phyloP scores from a whole-genome alignment of 1,140 invertebrate genomes.

The Solenopsis fugax region DNA sequence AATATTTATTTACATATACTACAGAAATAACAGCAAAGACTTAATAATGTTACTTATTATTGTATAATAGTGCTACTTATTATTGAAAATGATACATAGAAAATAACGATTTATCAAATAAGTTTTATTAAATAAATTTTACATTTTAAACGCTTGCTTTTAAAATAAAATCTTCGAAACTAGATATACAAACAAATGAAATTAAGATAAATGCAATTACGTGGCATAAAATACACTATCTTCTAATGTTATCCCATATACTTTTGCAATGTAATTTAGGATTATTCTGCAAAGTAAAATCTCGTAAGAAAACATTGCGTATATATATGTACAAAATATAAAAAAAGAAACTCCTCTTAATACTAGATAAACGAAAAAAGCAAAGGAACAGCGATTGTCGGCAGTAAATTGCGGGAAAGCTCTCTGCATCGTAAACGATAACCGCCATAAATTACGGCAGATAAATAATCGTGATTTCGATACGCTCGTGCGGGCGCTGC shows the following conservation, averaged over 20 bases:
- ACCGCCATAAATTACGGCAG: slow-evolving; percentile 52
- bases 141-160: not conserved
- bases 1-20: not conserved
- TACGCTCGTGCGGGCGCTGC: slow-evolving; percentile 33
- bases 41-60: slow-evolving; percentile 1
- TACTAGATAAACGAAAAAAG: slow-evolving; percentile 14
- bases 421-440: slow-evolving; percentile 45
- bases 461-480: slow-evolving; percentile 61
- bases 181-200: not conserved
- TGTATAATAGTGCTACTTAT: too few relatives aligned
- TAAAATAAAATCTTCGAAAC: slow-evolving; percentile 28
- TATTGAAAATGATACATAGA: not conserved
- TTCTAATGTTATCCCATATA: not conserved
- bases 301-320: not conserved
- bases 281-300: slow-evolving; percentile 18
- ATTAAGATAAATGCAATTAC: slow-evolving; percentile 39
- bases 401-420: slow-evolving; percentile 26
- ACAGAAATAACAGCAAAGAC: not conserved
- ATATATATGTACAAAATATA: not conserved
- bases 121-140: not conserved
- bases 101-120: not conserved
- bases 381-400: slow-evolving; percentile 37
- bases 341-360: not conserved
- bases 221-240: not conserved
- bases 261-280: slow-evolving; percentile 1